Evolutionary conservation across 2,113 vertebrate species (phyloP), one percentile per base, ranked within the genome.

Genomic region (Vanacampus margaritifer): DNA sequence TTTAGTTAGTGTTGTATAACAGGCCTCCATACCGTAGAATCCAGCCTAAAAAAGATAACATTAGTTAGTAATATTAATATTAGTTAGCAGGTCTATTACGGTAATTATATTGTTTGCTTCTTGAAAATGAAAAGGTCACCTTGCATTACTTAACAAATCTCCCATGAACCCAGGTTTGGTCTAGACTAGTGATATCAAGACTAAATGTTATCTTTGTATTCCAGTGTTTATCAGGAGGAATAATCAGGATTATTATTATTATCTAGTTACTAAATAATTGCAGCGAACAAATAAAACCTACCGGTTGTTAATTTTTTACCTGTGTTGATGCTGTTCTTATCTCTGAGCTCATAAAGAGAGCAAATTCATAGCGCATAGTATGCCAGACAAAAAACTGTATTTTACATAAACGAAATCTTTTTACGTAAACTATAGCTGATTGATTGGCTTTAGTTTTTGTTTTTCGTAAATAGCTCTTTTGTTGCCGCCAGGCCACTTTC

Each of bases 251-350:
- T 80, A 74, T 65, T 39, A 3, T 26, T 41, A 41, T 74, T 77
- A 84, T 86, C 72, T 70, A 60, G 69, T 53, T 35, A 64, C 54
- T 60, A 17, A 53, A 67, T 64, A 19, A 68, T 66, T 32, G 13
- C 7, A 53, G 45, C 70, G 51, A 28, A 26, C 53, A 46, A 62
- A 62, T 13, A 59, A 14, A 56, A 56, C 73, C 39, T 2, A 59
- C 28, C 2, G 28, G 28, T 32, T 32, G n/a, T 53, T 87, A 86
- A 72, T 82, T 7, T 79, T 32, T 76, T 86, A 80, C 60, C 24
- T 75, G 65, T 57, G 54, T 57, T 50, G 9, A 10, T 45, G 43
- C 43, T 69, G 41, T 43, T 71, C 58, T 63, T 62, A 69, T 5
- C 19, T 65, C 11, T 51, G 9, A 39, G 39, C 43, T 64, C n/a